Evolutionary conservation across 1,140 invertebrate genomes (phyloP), one percentile per base, ranked within the genome.

Genomic region (Drosophila bifasciata): DNA sequence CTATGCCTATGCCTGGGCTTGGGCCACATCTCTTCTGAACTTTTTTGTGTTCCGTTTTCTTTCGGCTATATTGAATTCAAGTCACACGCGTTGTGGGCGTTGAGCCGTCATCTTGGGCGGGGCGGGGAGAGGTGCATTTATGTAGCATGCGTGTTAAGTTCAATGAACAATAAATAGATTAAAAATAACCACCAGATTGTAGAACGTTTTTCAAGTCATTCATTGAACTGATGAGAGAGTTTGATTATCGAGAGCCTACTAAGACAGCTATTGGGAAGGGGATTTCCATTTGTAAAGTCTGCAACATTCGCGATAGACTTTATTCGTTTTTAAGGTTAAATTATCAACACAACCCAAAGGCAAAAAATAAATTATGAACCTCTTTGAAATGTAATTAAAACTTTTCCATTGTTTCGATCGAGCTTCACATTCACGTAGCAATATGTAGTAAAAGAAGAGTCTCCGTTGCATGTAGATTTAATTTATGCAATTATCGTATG

Each of bases 131-230:
- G 63, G 53, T 68, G 72, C 56, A 63, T 79, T 46, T 46, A 67
- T 79, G 50, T 46, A 67, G 60, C 77, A 60, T 62, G 64, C 68
- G 56, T 69, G 67, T 68, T 59, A 57, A 88, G 81, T 86, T 86
- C 81, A 86, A 75, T 81, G 81, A 86, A 86, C 81, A 86, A 64
- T 74, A 62, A 68, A 77, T 62, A 61, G 77, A 85, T 86, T 81
- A 81, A 86, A 85, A 76, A 86, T 76, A 85, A 70, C 67, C 49
- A 70, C 67, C 49, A 74, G 46, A 56, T 60, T 57, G 40, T 32
- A 76, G 46, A 39, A 41, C 25, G 16, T 73, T 75, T 83, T 68
- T 62, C 52, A 83, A 48, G 79, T 78, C 63, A 71, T 72, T 64
- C 59, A 69, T 44, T 83, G 45, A 61, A 48, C 43, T 63, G 63